Conservation (phyloP, 2,113 vertebrate genomes). For the Emydocephalus ijimae region DNA sequence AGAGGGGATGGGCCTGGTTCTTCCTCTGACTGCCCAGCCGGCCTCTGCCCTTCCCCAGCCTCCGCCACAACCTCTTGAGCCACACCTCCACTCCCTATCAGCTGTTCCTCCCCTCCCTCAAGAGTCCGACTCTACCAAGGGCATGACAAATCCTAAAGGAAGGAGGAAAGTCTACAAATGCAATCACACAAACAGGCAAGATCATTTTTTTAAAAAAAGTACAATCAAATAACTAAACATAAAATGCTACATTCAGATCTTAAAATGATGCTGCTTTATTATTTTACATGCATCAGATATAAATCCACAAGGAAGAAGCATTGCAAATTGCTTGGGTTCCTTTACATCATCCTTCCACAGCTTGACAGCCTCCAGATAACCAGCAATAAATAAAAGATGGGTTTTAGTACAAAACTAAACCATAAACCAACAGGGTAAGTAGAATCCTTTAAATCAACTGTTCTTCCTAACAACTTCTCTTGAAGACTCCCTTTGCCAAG, state of each 20-base stretch:
- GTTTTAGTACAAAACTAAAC: background rate
- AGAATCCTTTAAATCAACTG: background rate
- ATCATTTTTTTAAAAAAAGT: background rate
- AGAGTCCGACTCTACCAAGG: no score
- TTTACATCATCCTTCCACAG: background rate
- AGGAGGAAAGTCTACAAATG: background rate
- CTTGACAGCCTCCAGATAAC: background rate
- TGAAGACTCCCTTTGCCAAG: background rate
- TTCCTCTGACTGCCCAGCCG: no score
- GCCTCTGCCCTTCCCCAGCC: no score
- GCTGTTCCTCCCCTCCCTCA: no score
- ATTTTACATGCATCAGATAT: background rate
- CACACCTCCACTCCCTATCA: no score
- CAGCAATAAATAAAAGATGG: background rate
- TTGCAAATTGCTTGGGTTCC: background rate
- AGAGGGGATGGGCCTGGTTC: no score
- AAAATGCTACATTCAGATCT: background rate
- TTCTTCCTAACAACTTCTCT: background rate
- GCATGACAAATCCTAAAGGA: background rate
- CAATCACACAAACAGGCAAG: background rate
- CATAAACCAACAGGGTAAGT: background rate
- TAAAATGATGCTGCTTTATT: background rate
- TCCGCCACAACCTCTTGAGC: no score
- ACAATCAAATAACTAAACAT: background rate
- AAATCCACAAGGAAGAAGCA: background rate